Evolutionary conservation across 2,888 invertebrate genomes (phyloP), one percentile per base, ranked within the genome.

Genomic region (Microctonus hyperodae): DNA sequence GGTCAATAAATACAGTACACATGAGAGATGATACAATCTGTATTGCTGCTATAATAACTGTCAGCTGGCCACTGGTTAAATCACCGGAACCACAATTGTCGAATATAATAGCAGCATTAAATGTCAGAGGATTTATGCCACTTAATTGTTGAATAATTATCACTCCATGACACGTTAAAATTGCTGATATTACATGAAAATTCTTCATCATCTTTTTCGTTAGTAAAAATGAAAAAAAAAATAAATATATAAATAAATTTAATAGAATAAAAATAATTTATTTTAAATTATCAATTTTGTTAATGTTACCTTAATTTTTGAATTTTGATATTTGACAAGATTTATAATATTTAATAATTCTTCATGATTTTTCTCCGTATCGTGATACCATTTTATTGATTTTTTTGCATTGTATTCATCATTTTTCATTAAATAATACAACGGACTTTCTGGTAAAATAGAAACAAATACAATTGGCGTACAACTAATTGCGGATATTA

Each of bases 101-200:
- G 73, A 83, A 78, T 35, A 83, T 69, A 20, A 70, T 70, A 37
- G 78, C 61, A 31, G 79, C 78, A 70, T 79, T 76, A 58, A 77
- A 79, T 64, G 78, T 78, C 67, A 81, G 74, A 63, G 74, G 72
- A 59, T 76, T 76, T 51, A 77, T 68, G 13, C 82, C 79, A 48
- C 76, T 78, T 23, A 83, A 67, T 65, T 83, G 82, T 56, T 82
- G 78, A 16, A 72, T 75, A 11, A 75, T 20, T 48, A 79, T 77
- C 10, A 78, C 72, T 0, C 70, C 74, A 20, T 78, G 65, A 51
- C 78, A 78, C 7, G 70, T 69, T 16, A 73, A 61, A 23, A 80
- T 66, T 0, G 78, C 72, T 10, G 73, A 70, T n/a, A 72, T 25
- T 4, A 81, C 72, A 22, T 70, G 69, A 0, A 68, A 67, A 37